Conservation (phyloP, 2,797 vertebrate species). For the Sebastolobus altivelis region DNA sequence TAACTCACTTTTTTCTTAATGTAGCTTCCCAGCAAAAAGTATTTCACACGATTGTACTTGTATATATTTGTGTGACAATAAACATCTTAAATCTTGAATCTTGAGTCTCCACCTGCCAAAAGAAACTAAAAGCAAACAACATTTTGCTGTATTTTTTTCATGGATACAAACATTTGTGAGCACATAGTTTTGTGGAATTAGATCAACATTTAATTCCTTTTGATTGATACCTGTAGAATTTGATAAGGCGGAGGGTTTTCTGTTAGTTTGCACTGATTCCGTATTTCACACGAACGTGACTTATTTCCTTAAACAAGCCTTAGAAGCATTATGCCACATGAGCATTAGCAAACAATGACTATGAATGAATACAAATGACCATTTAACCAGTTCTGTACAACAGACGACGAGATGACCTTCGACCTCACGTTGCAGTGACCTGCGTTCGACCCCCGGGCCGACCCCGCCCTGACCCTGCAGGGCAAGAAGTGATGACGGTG, state of each 20-base stretch:
- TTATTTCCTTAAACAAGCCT: slow-evolving; percentile 27
- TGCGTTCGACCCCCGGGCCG: slow-evolving; percentile 28
- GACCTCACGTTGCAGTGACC: slow-evolving; percentile 36
- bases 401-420: slow-evolving; percentile 35
- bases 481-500: slow-evolving; percentile 43
- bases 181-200: not conserved
- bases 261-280: not conserved
- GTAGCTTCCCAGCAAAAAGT: no score
- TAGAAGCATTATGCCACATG: not conserved
- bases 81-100: no score
- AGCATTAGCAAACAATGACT: slow-evolving; percentile 28
- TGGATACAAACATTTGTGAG: not conserved
- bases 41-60: no score
- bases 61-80: no score
- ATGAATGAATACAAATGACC: slow-evolving; percentile 39
- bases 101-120: no score
- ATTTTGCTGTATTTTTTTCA: not conserved
- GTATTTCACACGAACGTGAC: not conserved
- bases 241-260: not conserved
- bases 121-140: not conserved
- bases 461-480: slow-evolving; percentile 30
- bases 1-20: no score
- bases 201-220: not conserved
- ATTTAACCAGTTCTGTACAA: slow-evolving; percentile 46
- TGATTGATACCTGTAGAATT: no score